Base-by-base conservation (phyloP, 2,797 vertebrate species). In the Oryzias dopingdopingensis region DNA sequence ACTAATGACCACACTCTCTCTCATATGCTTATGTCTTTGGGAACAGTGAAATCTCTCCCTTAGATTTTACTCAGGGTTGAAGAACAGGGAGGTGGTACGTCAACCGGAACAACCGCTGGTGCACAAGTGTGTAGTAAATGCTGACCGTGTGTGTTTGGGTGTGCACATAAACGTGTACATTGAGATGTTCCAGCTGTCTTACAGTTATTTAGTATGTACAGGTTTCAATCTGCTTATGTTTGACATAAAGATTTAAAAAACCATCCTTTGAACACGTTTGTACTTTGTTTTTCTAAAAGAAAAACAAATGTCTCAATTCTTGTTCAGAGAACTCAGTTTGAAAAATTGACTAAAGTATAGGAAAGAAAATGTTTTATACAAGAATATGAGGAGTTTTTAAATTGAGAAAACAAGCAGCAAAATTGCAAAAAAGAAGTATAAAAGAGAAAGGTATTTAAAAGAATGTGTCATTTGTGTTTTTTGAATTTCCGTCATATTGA, bases 61-160 rank as follows among this genome's bases (percentile, higher is more conserved):
- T 86, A 89, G 91, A 90, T 90, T 91, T 89, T 90, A 92, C 92
- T 93, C 92, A 93, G 92, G 92, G 91, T 92, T 91, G 85, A 90
- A 91, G 89, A 91, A 87, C 81, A 83, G 89, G 81, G 87, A 91
- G 91, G 88, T 79, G 84, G 86, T 67, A 66, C 80, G 81, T 79
- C 81, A 80, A 75, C 65, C 69, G 76, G 63, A 70, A 73, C 46
- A 72, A 70, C 67, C 14, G 71, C 56, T 70, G 65, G 72, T 58
- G 85, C 69, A 67, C 52, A 72, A 76, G 70, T 74, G 70, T 66
- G 67, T 77, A 67, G 62, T 66, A 71, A 42, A 59, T 74, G 69
- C 55, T 72, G 75, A 58, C 59, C 64, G 77, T 84, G 85, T 84
- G 59, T 72, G 73, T 84, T 76, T 80, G 52, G 62, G 52, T 67